A percentile compares a stretch with the other conserved stretches of the same genome.
Evolutionary conservation across 1,140 invertebrate genomes (phyloP).

Genomic region (Vanessa atalanta): DNA sequence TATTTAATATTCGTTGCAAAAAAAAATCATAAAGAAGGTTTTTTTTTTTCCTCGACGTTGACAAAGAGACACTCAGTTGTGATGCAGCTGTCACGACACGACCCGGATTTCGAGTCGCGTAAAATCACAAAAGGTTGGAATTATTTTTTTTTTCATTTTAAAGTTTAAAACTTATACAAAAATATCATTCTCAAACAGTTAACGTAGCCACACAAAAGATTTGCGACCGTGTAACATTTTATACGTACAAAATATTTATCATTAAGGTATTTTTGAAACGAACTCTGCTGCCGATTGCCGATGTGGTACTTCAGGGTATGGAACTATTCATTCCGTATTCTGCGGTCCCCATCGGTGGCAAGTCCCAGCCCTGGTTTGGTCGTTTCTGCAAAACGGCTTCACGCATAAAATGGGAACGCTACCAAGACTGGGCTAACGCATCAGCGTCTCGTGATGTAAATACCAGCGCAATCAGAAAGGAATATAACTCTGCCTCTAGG

Average conservation of each 20-base stretch:
- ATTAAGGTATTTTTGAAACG: background rate
- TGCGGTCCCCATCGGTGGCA: too few relatives aligned
- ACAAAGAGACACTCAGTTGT: conserved; percentile 26
- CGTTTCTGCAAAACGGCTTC: too few relatives aligned
- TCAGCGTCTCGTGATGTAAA: too few relatives aligned
- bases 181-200: conserved; percentile 7
- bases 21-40: conserved; percentile 17
- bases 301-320: too few relatives aligned
- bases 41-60: conserved; percentile 24
- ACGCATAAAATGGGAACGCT: too few relatives aligned
- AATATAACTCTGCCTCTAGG: too few relatives aligned
- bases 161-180: conserved; percentile 15
- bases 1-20: background rate
- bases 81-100: conserved; percentile 29
- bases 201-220: background rate
- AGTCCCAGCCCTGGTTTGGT: too few relatives aligned
- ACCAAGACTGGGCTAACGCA: too few relatives aligned
- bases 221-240: background rate
- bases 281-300: too few relatives aligned
- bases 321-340: too few relatives aligned
- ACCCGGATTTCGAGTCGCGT: conserved; percentile 22
- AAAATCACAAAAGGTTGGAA: conserved; percentile 24
- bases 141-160: conserved; percentile 20
- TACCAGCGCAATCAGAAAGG: too few relatives aligned
- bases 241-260: background rate